Evolutionary conservation across 2,888 invertebrate species (phyloP).

Genomic region (Poecilobothrus nobilitatus): DNA sequence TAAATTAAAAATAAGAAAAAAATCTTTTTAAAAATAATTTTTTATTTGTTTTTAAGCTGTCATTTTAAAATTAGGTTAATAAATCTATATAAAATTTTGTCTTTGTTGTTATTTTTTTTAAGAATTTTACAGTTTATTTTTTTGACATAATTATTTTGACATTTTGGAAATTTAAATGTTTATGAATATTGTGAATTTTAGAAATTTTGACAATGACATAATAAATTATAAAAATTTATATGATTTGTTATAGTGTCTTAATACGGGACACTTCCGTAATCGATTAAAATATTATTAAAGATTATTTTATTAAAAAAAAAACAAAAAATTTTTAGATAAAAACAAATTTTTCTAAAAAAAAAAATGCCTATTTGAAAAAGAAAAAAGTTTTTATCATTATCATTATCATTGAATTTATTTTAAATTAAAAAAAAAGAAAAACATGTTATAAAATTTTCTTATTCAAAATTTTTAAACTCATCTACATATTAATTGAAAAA

Average conservation of each 20-base stretch:
- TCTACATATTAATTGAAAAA: too few relatives aligned
- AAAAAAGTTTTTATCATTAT: too few relatives aligned
- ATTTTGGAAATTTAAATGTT: background rate
- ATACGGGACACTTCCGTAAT: background rate
- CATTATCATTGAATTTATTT: too few relatives aligned
- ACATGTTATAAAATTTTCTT: too few relatives aligned
- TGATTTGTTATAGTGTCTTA: background rate
- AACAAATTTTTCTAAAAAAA: too few relatives aligned
- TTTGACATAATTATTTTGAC: conserved; percentile 1
- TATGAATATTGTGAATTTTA: background rate
- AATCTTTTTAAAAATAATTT: background rate
- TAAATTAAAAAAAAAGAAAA: too few relatives aligned
- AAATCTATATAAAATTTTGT: background rate
- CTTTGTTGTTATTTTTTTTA: background rate
- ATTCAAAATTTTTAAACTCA: too few relatives aligned
- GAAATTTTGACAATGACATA: background rate
- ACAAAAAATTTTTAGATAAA: too few relatives aligned
- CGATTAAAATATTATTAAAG: background rate
- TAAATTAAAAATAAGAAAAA: background rate
- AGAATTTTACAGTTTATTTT: background rate
- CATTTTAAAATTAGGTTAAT: background rate
- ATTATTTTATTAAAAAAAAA: too few relatives aligned
- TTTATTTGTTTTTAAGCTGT: conserved; percentile 1
- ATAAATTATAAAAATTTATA: background rate
- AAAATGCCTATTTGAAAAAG: too few relatives aligned